These are phyloP conservation scores for Monopterus albus DNA, from an alignment of 2,113 vertebrate genomes.

Conservation along the genomic window DNA sequence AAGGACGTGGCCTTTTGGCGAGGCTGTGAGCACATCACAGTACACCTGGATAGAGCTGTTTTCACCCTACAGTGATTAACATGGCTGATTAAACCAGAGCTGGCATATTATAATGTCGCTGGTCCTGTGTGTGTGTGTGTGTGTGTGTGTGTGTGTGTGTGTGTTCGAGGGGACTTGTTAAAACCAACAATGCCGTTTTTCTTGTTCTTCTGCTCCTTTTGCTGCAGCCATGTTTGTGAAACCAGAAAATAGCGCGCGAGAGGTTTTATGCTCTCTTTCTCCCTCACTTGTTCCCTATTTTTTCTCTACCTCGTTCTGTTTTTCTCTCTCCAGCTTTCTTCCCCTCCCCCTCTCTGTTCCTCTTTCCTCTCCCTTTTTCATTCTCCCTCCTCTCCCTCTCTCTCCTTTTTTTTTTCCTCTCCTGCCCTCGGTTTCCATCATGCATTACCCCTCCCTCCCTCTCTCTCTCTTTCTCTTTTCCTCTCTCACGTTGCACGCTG, in stretches of 20 bases:
- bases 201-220: slow-evolving; percentile 19
- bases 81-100: slow-evolving; percentile 16
- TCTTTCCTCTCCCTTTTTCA: slow-evolving; percentile 35
- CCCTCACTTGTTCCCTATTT: slow-evolving; percentile 39
- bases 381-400: not conserved
- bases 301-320: slow-evolving; percentile 58
- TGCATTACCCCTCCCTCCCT: slow-evolving; percentile 33
- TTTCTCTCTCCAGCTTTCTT: slow-evolving; percentile 54
- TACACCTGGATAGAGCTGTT: slow-evolving; percentile 3
- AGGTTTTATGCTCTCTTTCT: slow-evolving; percentile 48
- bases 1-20: not conserved
- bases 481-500: not conserved
- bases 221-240: slow-evolving; percentile 69
- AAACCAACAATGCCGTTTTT: slow-evolving; percentile 19
- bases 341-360: slow-evolving; percentile 48
- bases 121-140: too few species aligned
- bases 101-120: not conserved
- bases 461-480: slow-evolving; percentile 6
- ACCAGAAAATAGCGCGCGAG: slow-evolving; percentile 45
- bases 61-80: slow-evolving; percentile 11
- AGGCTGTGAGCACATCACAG: slow-evolving; percentile 12
- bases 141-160: slow-evolving; percentile 7
- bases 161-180: not conserved
- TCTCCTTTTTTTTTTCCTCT: slow-evolving; percentile 27
- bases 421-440: slow-evolving; percentile 55